Percentiles rank a stretch among this genome's conserved stretches.
phyloP scores from a whole-genome alignment of 2,888 invertebrate genomes.

The Endomychus coccineus region DNA sequence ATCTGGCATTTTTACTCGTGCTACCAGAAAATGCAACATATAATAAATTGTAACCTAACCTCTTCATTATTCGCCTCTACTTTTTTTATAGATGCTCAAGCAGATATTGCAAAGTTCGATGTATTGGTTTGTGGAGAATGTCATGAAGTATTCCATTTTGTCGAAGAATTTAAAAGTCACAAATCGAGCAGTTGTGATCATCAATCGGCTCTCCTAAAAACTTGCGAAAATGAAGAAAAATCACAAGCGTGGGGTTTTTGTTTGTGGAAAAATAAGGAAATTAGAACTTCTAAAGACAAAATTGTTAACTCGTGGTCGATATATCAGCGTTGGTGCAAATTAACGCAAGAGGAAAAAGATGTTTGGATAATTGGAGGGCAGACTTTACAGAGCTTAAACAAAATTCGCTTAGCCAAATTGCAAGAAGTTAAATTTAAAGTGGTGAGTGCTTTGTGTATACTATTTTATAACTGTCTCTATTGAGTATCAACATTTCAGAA shows the following conservation, averaged over 20 bases:
- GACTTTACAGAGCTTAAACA: slow-evolving; percentile 64
- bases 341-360: slow-evolving; percentile 64
- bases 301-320: slow-evolving; percentile 62
- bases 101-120: slow-evolving; percentile 68
- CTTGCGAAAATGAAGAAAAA: slow-evolving; percentile 64
- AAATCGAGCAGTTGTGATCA: slow-evolving; percentile 37
- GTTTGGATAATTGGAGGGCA: slow-evolving; percentile 76
- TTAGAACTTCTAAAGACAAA: slow-evolving; percentile 44
- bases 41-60: neutral
- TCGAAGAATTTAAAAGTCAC: slow-evolving; percentile 72
- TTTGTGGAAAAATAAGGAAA: slow-evolving; percentile 65
- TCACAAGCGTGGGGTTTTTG: slow-evolving; percentile 81
- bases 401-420: slow-evolving; percentile 61
- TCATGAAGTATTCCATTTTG: slow-evolving; percentile 69
- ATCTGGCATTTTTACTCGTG: neutral
- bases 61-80: slow-evolving; percentile 5
- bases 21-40: neutral
- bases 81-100: slow-evolving; percentile 58
- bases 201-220: slow-evolving; percentile 55
- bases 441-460: slow-evolving; percentile 10
- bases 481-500: slow-evolving; percentile 5
- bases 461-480: too few species aligned
- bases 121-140: slow-evolving; percentile 79
- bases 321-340: slow-evolving; percentile 77
- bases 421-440: slow-evolving; percentile 43